A percentile compares a stretch with the other conserved stretches of the same genome.
Conservation (phyloP, 1,140 invertebrate species). For the Oryctes rhinoceros region DNA sequence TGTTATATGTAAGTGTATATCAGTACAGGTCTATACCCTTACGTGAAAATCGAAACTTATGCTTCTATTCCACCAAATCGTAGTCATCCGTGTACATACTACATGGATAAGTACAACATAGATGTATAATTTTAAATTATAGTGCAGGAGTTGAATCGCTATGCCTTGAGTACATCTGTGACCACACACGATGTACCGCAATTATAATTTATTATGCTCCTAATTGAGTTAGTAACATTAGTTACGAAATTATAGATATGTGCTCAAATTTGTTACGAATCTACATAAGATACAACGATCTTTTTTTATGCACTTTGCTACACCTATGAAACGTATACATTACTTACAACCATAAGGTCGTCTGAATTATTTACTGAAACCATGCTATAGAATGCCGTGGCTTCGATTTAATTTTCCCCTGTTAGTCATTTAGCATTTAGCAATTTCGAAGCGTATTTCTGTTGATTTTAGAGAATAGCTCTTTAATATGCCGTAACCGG, state of each 20-base stretch:
- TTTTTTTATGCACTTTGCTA: too few relatives aligned
- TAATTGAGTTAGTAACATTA: constrained; percentile 20
- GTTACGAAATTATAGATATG: background rate
- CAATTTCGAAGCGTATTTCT: too few relatives aligned
- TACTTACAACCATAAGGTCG: too few relatives aligned
- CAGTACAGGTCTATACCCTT: background rate
- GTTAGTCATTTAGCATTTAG: too few relatives aligned
- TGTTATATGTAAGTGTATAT: background rate
- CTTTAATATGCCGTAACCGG: too few relatives aligned
- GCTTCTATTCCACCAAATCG: constrained; percentile 5
- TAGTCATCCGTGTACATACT: background rate
- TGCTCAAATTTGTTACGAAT: background rate
- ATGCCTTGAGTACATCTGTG: constrained; percentile 16
- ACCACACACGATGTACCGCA: constrained; percentile 12
- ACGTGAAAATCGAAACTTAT: background rate
- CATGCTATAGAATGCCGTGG: too few relatives aligned
- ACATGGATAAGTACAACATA: background rate
- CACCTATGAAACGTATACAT: too few relatives aligned
- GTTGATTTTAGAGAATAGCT: too few relatives aligned
- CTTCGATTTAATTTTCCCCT: too few relatives aligned
- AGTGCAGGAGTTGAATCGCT: constrained; percentile 2
- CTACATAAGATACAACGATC: background rate
- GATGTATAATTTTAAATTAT: constrained; percentile 38
- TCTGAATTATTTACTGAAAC: too few relatives aligned
- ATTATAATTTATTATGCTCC: constrained; percentile 33